These are phyloP conservation scores for Prunella strophiata DNA, from an alignment of 2,797 vertebrate genomes.

Conservation along the genomic window DNA sequence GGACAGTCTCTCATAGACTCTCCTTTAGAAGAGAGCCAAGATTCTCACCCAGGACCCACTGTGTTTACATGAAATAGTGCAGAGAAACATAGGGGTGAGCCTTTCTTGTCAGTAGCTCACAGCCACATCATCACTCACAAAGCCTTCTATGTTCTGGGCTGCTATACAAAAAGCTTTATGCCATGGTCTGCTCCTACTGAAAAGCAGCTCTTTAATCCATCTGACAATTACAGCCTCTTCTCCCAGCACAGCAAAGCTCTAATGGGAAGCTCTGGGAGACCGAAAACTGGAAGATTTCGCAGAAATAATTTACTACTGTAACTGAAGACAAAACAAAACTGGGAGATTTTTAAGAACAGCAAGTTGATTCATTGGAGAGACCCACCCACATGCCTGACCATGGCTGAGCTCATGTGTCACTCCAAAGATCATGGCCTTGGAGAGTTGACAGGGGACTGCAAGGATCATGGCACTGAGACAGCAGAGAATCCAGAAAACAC, in stretches of 20 bases:
- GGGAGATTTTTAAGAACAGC: constrained; percentile 43
- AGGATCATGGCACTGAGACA: not conserved
- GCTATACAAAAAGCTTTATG: not conserved
- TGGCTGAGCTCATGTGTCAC: not conserved
- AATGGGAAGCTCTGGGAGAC: not conserved
- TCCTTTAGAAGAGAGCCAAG: not conserved
- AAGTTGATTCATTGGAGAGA: constrained; percentile 56
- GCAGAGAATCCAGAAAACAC: fast-evolving
- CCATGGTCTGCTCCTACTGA: not conserved
- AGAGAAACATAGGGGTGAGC: not conserved
- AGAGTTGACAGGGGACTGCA: not conserved
- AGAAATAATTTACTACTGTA: not conserved
- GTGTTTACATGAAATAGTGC: not conserved
- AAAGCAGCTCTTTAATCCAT: not conserved
- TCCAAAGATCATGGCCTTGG: not conserved
- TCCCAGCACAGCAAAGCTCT: not conserved
- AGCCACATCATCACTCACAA: not conserved
- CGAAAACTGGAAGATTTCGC: not conserved
- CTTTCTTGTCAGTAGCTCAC: not conserved
- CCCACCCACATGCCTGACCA: not conserved
- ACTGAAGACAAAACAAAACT: not conserved
- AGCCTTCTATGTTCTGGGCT: not conserved
- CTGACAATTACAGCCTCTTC: not conserved
- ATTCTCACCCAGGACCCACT: not conserved
- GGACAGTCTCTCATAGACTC: not conserved